Conservation (phyloP, 2,113 vertebrate species). For the Cervus canadensis region DNA sequence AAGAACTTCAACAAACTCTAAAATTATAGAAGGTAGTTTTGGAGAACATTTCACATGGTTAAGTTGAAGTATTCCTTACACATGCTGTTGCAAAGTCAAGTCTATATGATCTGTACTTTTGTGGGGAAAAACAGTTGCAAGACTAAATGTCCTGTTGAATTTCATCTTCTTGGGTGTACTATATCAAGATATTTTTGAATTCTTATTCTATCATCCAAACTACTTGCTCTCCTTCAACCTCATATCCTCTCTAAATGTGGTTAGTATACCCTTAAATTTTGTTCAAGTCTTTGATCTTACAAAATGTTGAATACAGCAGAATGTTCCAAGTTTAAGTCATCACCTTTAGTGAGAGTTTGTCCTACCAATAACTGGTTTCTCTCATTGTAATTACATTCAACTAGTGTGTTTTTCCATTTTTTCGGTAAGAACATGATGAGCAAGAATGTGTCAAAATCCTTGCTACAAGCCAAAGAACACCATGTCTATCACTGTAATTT, state of each 20-base stretch:
- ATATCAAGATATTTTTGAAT: not conserved
- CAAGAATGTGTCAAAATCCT: not conserved
- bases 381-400: not conserved
- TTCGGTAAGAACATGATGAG: not conserved
- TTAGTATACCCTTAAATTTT: not conserved
- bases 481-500: not conserved
- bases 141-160: not conserved
- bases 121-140: not conserved
- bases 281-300: not conserved
- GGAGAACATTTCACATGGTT: not conserved
- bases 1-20: not conserved
- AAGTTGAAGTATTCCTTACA: not conserved
- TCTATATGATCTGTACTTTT: not conserved
- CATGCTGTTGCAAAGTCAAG: not conserved
- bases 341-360: not conserved
- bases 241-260: not conserved
- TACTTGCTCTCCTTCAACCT: not conserved
- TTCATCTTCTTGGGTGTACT: not conserved
- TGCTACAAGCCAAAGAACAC: not conserved
- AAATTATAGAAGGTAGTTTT: not conserved
- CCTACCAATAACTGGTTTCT: not conserved
- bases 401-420: not conserved
- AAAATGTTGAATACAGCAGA: not conserved
- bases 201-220: not conserved
- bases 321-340: not conserved